Evolutionary conservation across 2,797 vertebrate genomes (phyloP), one percentile per base, ranked within the genome.

Genomic region (Rhabdophis nuchalis): DNA sequence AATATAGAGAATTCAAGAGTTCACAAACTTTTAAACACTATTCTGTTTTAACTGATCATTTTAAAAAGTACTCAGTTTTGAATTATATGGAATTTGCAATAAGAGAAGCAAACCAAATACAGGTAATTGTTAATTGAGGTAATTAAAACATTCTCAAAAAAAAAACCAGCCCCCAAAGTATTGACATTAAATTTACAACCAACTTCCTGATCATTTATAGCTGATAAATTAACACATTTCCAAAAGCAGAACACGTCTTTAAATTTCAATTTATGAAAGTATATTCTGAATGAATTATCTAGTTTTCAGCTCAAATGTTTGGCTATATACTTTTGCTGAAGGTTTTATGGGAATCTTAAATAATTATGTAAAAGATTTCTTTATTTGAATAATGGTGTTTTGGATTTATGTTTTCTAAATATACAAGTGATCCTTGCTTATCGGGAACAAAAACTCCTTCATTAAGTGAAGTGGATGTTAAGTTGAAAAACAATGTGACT

Each of bases 131-230:
- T 95, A 91, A 93, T 60, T 4, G 25, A 29, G 1, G 23, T 94
- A 93, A 93, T 93, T 90, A 94, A 94, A 96, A 94, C 93, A 72
- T 94, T 92, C 85, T 93, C 90, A 91, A 87, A 92, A 94, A 92
- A 91, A 93, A 94, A 95, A n/a, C n/a, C 90, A 94, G 13, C 94
- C 92, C 91, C 61, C 93, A 90, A 41, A 92, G 87, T 94, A 96
- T 96, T 96, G 95, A 92, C 95, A 95, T 95, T 93, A 95, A 96
- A 97, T 95, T 93, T 14, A 5, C 77, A 95, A 95, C 54, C 23
- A 88, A 77, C 41, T 89, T 32, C 1, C 13, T 91, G 86, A 50
- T 23, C 14, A 85, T 88, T 85, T 46, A 36, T 88, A 14, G 29
- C 27, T 54, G 36, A 1, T 64, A n/a, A 68, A 72, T 53, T 41